phyloP scores from a whole-genome alignment of 2,797 vertebrate genomes.

The Coregonus suidteri region DNA sequence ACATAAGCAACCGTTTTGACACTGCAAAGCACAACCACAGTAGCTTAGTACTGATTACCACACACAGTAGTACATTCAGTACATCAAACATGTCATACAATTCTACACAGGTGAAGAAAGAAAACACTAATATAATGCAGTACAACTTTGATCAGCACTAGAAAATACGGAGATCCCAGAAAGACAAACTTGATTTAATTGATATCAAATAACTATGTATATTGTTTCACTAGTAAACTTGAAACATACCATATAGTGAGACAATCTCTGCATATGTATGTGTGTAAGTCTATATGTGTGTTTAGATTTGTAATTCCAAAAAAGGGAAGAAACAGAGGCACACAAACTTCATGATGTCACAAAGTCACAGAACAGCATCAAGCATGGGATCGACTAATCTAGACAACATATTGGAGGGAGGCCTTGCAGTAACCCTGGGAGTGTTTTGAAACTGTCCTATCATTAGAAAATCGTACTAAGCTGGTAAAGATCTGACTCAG shows the following conservation, averaged over 20 bases:
- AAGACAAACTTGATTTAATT: not conserved
- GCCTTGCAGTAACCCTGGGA: slow-evolving; percentile 1
- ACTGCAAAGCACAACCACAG: slow-evolving; percentile 35
- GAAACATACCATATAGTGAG: too few relatives aligned
- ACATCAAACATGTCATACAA: slow-evolving; percentile 21
- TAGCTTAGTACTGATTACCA: slow-evolving; percentile 9
- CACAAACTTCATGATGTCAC: not conserved
- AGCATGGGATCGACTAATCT: not conserved
- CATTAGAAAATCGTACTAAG: not conserved
- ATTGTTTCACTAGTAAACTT: too few relatives aligned
- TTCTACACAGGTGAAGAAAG: not conserved
- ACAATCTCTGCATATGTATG: too few relatives aligned
- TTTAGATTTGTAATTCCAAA: too few relatives aligned
- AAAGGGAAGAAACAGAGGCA: too few relatives aligned
- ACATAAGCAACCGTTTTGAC: not conserved
- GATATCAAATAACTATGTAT: too few relatives aligned
- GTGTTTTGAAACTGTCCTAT: not conserved
- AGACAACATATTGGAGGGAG: not conserved
- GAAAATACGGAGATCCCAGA: not conserved
- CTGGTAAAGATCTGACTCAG: not conserved
- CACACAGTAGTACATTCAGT: not conserved
- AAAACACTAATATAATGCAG: too few relatives aligned
- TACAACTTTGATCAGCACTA: not conserved
- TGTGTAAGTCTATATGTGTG: not conserved
- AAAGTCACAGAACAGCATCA: not conserved